Evolutionary conservation across 2,888 invertebrate genomes (phyloP), one percentile per base, ranked within the genome.

Genomic region (Ganaspis brasiliensis): DNA sequence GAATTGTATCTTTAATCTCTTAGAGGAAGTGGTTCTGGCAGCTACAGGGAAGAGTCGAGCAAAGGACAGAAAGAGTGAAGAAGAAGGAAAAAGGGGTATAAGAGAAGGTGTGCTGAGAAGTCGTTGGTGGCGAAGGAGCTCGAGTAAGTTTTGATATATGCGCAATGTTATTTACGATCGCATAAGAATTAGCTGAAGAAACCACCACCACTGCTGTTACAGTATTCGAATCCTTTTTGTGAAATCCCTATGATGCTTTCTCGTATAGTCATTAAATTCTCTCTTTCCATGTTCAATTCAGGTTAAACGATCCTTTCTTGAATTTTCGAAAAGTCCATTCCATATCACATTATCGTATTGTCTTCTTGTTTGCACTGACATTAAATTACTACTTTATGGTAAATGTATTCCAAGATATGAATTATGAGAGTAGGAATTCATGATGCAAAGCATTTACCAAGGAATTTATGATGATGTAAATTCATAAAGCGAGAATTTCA

Each of bases 131-230:
- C 73, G 72, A 74, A 72, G 81, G 84, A 81, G 77, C 85, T 84
- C 79, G 83, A 88, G 86, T 87, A 89, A 89, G 88, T 88, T 89
- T 88, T 89, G 89, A 89, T 89, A 88, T 89, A 89, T 88, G 89
- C 88, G 86, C 86, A 86, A 87, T 85, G 85, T 89, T 89, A 89
- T 89, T 89, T 89, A 89, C 87, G 89, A 89, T 89, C 89, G 89
- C 89, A 89, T 89, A 89, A 89, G 89, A 89, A 89, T 89, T 89
- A 89, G 88, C 88, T 82, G 79, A 84, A 86, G 81, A 84, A 83
- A 82, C 79, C 81, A 83, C 81, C 83, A 76, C 81, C 80, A 82
- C 82, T 72, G 31, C 73, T 78, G 67, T 52, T 52, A 52, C 52
- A 52, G 16, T 77, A 77, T 81, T 79, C 77, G 19, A 52, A 74